Evolutionary conservation across 2,113 vertebrate genomes (phyloP), one percentile per base, ranked within the genome.

Genomic region (Microtus ochrogaster): DNA sequence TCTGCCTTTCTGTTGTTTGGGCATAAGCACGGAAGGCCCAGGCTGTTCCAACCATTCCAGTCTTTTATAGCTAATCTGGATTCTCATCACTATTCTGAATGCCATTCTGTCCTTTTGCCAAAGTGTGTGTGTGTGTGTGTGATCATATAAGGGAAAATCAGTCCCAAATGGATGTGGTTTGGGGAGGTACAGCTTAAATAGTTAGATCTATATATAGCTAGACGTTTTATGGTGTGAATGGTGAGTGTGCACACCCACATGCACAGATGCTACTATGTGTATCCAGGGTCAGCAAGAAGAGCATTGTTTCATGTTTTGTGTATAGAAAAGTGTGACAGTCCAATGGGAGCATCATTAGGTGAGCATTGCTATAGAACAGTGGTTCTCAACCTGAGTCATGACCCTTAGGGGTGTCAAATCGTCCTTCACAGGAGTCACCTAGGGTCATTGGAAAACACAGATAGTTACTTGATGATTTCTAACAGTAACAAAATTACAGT

Each of bases 21-120:
- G 24, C 9, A n/a, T 89, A 93, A 90, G 73, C 47, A 94, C 68
- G 52, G 24, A 85, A 83, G 63, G 22, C 13, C 41, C 17, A 61
- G 84, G 24, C 52, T 65, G 1, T 90, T 86, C 33, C 66, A 39
- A 19, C 41, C 58, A 0, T 90, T 86, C 33, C 66, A 36, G 24
- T 52, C 55, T 91, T 82, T 83, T n/a, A 87, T 7, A 92, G 2
- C 76, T 81, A 52, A 76, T 94, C 41, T 93, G 66, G 63, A 66
- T 84, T 92, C 79, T 52, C 86, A 6, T 49, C 91, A 77, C 73
- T 94, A 90, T 88, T 79, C 77, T 88, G 63, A 93, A 52, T 90
- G 22, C 5, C 65, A 65, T 82, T 94, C 44, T 96, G 61, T 81
- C 19, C n/a, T 91, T 94, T 91, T 96, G 83, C 68, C 63, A 66